phyloP scores from a whole-genome alignment of 1,140 invertebrate species.

The Dendroctonus valens region DNA sequence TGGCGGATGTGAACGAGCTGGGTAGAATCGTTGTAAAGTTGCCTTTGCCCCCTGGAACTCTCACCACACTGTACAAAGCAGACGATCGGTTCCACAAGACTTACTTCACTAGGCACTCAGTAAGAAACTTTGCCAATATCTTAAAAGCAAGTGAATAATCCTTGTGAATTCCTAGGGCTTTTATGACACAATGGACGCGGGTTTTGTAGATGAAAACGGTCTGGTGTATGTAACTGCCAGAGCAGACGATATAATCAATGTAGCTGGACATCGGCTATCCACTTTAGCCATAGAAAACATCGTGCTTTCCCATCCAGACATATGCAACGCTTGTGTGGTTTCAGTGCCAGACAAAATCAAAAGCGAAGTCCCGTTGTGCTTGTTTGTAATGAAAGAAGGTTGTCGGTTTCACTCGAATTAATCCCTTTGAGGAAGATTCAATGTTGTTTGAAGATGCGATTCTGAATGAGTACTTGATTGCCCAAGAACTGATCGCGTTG shows the following conservation, averaged over 20 bases:
- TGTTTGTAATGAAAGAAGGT: conserved; percentile 73
- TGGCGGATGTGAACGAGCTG: conserved; percentile 67
- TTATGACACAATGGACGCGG: conserved; percentile 95
- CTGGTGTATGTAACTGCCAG: conserved; percentile 86
- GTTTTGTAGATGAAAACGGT: conserved; percentile 78
- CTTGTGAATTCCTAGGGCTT: conserved; percentile 67
- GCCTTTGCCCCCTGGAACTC: conserved; percentile 83
- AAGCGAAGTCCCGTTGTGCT: conserved; percentile 84
- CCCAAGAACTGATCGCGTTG: conserved; percentile 64
- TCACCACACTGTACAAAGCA: conserved; percentile 78
- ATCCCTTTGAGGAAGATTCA: conserved; percentile 6
- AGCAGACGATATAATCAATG: conserved; percentile 95
- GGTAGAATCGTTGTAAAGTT: conserved; percentile 82
- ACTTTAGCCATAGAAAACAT: conserved; percentile 88
- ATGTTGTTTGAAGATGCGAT: conserved; percentile 50
- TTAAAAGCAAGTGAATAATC: not conserved
- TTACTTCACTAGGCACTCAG: conserved; percentile 79
- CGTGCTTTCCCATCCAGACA: conserved; percentile 74
- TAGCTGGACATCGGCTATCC: conserved; percentile 87
- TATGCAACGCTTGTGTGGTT: conserved; percentile 83
- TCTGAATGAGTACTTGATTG: conserved; percentile 61
- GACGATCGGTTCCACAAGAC: conserved; percentile 78
- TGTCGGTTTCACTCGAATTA: not conserved
- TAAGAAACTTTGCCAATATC: conserved; percentile 51
- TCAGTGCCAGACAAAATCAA: conserved; percentile 87